phyloP scores from a whole-genome alignment of 2,113 vertebrate genomes.

The Chamaea fasciata region DNA sequence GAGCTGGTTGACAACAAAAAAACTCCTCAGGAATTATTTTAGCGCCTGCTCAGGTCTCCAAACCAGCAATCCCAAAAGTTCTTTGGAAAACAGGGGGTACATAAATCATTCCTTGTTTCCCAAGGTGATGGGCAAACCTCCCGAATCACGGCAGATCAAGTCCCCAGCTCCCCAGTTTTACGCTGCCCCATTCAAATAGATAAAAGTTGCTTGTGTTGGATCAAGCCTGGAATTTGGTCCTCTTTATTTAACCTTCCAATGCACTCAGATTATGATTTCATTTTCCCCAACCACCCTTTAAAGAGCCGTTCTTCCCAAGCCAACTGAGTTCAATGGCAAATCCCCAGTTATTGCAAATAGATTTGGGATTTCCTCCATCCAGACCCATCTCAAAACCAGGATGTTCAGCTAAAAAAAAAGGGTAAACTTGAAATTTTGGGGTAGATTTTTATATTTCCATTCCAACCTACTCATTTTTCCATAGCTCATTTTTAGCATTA shows the following conservation, averaged over 20 bases:
- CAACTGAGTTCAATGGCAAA: not conserved
- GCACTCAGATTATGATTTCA: not conserved
- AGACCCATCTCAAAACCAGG: not conserved
- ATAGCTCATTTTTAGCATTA: not conserved
- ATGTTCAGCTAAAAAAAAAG: not conserved
- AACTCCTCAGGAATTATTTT: not conserved
- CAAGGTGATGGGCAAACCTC: not conserved
- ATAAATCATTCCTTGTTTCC: not conserved
- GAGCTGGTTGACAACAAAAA: not conserved
- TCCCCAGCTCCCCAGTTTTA: not conserved
- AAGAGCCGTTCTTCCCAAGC: not conserved
- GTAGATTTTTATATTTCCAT: not conserved
- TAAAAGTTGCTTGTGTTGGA: not conserved
- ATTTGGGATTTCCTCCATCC: not conserved
- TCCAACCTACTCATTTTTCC: not conserved
- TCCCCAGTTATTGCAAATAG: not conserved
- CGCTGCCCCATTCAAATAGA: not conserved
- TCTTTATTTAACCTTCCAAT: not conserved
- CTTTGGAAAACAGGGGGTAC: not conserved
- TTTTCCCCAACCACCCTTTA: not conserved
- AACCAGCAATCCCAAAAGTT: not conserved
- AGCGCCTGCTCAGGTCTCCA: not conserved
- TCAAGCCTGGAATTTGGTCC: constrained; percentile 24
- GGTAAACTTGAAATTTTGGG: not conserved
- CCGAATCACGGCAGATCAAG: not conserved